Evolutionary conservation across 2,113 vertebrate genomes (phyloP).

Genomic region (Sphyrna mokarran): DNA sequence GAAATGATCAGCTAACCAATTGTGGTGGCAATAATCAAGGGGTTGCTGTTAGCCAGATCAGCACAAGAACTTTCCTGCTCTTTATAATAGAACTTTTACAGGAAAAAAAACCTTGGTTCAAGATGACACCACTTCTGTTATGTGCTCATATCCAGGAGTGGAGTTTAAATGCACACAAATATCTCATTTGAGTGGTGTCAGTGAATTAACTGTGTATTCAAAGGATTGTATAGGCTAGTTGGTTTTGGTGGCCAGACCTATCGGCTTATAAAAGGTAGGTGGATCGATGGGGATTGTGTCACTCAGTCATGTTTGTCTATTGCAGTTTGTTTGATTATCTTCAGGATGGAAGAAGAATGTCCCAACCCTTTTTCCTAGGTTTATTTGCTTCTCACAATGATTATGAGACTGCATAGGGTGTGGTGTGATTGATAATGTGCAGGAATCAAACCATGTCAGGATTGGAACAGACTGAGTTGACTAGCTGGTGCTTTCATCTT

Average conservation of each 20-base stretch:
- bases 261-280: neutral
- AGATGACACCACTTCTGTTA: neutral
- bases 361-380: neutral
- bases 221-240: neutral
- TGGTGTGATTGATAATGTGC: neutral
- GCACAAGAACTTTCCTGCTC: neutral
- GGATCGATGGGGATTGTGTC: neutral
- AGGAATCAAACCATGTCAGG: neutral
- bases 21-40: neutral
- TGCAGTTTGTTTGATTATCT: neutral
- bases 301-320: neutral
- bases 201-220: neutral
- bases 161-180: neutral
- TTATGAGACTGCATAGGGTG: neutral
- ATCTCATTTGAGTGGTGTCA: neutral
- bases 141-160: neutral
- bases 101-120: neutral
- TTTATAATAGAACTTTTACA: neutral
- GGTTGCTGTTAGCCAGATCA: neutral
- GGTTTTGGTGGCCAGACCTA: neutral
- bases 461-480: neutral
- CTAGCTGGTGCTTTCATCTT: neutral
- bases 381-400: neutral
- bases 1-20: neutral
- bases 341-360: neutral